Conservation (phyloP, 2,888 invertebrate genomes). For the Dasysyrphus albostriatus region DNA sequence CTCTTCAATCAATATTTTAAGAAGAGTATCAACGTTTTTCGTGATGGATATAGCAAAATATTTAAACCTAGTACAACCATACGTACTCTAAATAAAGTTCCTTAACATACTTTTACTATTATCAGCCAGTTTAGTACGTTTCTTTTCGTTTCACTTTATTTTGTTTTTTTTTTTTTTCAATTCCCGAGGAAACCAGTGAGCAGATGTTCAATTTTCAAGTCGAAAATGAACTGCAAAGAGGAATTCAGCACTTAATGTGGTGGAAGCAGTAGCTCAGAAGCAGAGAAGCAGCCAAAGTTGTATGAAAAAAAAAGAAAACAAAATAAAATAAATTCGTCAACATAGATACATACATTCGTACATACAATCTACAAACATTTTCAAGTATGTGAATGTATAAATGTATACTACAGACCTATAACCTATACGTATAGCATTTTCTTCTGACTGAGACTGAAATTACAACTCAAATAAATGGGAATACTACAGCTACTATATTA, state of each 20-base stretch:
- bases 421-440: neutral
- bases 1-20: neutral
- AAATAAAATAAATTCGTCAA: slow-evolving; percentile 77
- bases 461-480: slow-evolving; percentile 8
- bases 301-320: slow-evolving; percentile 77
- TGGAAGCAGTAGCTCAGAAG: slow-evolving; percentile 50
- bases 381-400: neutral
- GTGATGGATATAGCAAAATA: neutral
- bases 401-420: neutral
- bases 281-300: neutral
- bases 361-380: neutral
- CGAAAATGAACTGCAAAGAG: slow-evolving; percentile 70
- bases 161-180: slow-evolving; percentile 11
- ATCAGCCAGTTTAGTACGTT: slow-evolving; percentile 26
- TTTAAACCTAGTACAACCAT: neutral
- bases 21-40: neutral
- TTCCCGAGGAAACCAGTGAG: slow-evolving; percentile 79
- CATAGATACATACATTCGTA: slow-evolving; percentile 13
- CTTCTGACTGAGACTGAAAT: neutral
- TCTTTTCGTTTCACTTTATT: neutral
- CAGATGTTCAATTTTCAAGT: slow-evolving; percentile 81
- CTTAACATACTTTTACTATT: slow-evolving; percentile 5
- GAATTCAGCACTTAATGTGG: slow-evolving; percentile 65
- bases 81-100: neutral
- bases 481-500: neutral